Evolutionary conservation across 2,797 vertebrate species (phyloP), one percentile per base, ranked within the genome.

Genomic region (Moxostoma hubbsi): DNA sequence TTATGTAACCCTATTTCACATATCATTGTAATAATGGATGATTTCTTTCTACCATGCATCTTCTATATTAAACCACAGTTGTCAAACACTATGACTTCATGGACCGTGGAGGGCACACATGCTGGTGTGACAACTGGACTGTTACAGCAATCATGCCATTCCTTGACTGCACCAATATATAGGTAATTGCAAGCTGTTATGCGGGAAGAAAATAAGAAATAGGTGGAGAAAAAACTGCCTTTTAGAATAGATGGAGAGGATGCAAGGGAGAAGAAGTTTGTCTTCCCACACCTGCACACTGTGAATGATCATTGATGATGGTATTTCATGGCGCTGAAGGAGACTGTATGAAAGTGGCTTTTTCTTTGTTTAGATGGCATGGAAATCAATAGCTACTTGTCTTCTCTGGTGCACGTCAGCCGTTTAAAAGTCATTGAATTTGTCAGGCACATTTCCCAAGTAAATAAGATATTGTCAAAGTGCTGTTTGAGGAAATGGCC

Each of bases 331-430:
- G 51, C 18, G 51, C 50, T 24, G 43, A 63, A 79, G 75, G 73
- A 67, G 68, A 59, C 70, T 11, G 54, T 43, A 49, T 61, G 8
- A 36, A 49, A 66, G 54, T 62, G 59, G 7, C 12, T 47, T 15
- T 55, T 15, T 77, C 50, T 79, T 62, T 82, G 81, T 83, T 83
- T 79, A 63, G 81, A 81, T 69, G 77, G 66, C 75, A 82, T 18
- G 15, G 80, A 82, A 84, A 87, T 84, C 84, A 82, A 85, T 86
- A 83, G 15, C 36, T 43, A 72, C 79, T 77, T 76, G 71, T 84
- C 64, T 59, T 83, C 58, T n/a, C 63, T 16, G 53, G 69, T 80
- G 76, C 69, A 81, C 13, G 46, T 82, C 67, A 81, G 67, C 45
- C 73, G 43, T 82, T 83, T 82, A 61, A 47, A 58, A 74, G 75